Base-by-base conservation (phyloP, 2,888 invertebrate species). In the Aleiodes alternator region DNA sequence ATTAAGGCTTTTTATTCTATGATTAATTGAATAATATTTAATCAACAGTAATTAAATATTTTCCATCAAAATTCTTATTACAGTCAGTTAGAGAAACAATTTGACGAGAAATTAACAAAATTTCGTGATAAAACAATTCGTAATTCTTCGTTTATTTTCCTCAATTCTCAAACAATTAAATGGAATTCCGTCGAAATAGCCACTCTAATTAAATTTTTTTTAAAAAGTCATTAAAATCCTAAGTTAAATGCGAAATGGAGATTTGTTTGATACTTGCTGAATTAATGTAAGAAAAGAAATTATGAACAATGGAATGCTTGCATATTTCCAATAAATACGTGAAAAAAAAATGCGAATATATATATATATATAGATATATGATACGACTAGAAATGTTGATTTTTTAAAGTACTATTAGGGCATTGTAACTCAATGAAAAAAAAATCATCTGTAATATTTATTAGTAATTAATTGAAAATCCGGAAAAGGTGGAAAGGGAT, bases 191-290 rank as follows among this genome's bases (percentile, higher is more conserved):
- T 59, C 4, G n/a, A n/a, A 31, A 59, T 59, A 34, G 14, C 34
- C 34, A 34, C 59, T 57, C 29, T n/a, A n/a, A n/a, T n/a, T n/a
- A n/a, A n/a, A n/a, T n/a, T n/a, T n/a, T n/a, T n/a, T n/a, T n/a
- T n/a, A n/a, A 14, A 59, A 59, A 59, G 59, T 59, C 59, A 59
- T 59, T 59, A 59, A 59, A 59, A 59, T 59, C 34, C 38, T 59
- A 59, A 59, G 59, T 34, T 59, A 38, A 59, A 8, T 43, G 43
- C 11, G 34, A 51, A n/a, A 51, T 11, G n/a, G n/a, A 12, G 12
- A 59, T 59, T 59, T 59, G 59, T 59, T 59, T 38, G 59, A 59
- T 59, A 59, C 59, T 59, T 59, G 59, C 34, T 38, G 7, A 59
- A 12, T 31, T 57, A 23, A 57, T 38, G 14, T 31, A 34, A 4